phyloP scores from a whole-genome alignment of 92 coral and sea anemone species.

The Montipora capitata region DNA sequence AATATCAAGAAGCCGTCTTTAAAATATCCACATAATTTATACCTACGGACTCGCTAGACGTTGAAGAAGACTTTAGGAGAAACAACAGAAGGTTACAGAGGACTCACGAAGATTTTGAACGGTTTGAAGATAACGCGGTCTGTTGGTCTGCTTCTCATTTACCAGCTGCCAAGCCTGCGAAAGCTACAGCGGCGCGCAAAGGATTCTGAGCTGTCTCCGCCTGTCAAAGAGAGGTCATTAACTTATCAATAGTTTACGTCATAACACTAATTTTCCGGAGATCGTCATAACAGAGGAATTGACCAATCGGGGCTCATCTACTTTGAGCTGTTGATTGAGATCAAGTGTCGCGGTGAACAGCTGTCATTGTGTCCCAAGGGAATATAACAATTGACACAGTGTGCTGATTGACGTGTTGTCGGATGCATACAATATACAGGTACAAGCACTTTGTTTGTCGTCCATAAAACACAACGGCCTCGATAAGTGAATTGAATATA shows the following conservation, averaged over 20 bases:
- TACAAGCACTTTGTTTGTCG: constrained; percentile 61
- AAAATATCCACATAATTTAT: constrained; percentile 17
- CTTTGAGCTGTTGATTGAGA: constrained; percentile 53
- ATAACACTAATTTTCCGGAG: constrained; percentile 57
- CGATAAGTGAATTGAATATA: not conserved
- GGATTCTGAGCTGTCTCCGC: constrained; percentile 55
- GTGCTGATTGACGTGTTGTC: constrained; percentile 26
- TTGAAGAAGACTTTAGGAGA: constrained; percentile 10
- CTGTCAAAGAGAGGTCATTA: constrained; percentile 69
- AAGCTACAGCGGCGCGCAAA: constrained; percentile 51
- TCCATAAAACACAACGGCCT: not conserved
- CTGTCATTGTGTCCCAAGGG: constrained; percentile 74
- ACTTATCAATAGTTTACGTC: constrained; percentile 57
- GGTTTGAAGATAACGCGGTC: constrained; percentile 42
- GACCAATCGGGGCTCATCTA: constrained; percentile 21
- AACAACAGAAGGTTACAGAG: constrained; percentile 2
- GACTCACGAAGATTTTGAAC: constrained; percentile 16
- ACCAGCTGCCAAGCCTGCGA: constrained; percentile 57
- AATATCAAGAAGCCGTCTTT: constrained; percentile 8
- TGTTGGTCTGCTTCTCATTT: constrained; percentile 4
- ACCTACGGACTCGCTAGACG: constrained; percentile 49
- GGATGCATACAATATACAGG: constrained; percentile 13
- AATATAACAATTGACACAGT: constrained; percentile 49
- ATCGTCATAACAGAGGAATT: constrained; percentile 35
- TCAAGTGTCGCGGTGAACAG: constrained; percentile 72